These are phyloP conservation scores for Myripristis murdjan DNA, from an alignment of 2,797 vertebrate species.

Conservation along the genomic window DNA sequence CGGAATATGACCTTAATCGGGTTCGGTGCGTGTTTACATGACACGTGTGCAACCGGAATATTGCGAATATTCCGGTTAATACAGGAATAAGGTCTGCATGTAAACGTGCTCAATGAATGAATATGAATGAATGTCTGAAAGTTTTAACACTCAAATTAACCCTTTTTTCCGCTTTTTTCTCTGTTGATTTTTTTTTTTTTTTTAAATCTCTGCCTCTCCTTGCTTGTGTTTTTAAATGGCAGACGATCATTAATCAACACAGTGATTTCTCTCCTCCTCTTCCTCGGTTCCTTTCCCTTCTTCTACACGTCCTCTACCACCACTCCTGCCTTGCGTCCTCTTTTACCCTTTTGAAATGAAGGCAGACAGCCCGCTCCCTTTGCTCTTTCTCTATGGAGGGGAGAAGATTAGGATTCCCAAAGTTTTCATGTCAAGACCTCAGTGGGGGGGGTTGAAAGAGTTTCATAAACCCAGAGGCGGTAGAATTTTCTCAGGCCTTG, in stretches of 20 bases:
- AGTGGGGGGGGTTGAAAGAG: no score
- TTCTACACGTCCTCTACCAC: not conserved
- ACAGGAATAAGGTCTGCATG: no score
- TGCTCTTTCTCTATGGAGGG: not conserved
- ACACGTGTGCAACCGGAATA: no score
- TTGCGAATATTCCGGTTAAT: no score
- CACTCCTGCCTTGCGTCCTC: slow-evolving; percentile 12
- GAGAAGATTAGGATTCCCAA: slow-evolving; percentile 11
- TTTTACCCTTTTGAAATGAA: slow-evolving; percentile 29
- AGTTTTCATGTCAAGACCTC: not conserved
- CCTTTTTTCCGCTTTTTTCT: slow-evolving; percentile 23
- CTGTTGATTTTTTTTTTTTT: slow-evolving; percentile 21
- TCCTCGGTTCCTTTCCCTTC: slow-evolving; percentile 30
- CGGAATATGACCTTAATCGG: no score
- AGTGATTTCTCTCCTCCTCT: slow-evolving; percentile 11
- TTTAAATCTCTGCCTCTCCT: slow-evolving; percentile 43
- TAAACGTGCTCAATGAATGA: no score
- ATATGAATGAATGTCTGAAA: no score
- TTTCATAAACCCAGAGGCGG: no score
- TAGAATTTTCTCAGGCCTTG: no score
- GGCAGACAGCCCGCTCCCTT: not conserved
- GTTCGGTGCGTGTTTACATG: no score
- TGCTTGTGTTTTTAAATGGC: slow-evolving; percentile 63
- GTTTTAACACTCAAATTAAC: no score
- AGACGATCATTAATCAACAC: slow-evolving; percentile 69